Evolutionary conservation across 2,113 vertebrate species (phyloP).

Genomic region (Chitala chitala): DNA sequence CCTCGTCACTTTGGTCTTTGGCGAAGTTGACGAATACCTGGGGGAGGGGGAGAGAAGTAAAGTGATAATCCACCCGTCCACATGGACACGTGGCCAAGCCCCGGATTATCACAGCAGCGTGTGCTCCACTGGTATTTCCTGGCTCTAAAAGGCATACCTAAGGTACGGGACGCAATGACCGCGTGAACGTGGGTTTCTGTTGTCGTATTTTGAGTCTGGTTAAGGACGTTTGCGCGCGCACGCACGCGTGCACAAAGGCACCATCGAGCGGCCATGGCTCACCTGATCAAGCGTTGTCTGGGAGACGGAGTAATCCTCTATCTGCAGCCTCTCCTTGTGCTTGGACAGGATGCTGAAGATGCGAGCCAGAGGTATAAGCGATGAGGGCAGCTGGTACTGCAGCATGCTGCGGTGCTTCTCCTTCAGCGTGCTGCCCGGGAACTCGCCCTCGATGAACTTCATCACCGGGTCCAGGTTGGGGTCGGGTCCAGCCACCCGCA

Average conservation of each 20-base stretch:
- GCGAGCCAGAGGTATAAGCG: constrained; percentile 78
- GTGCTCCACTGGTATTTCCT: too few species aligned
- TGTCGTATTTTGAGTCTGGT: too few species aligned
- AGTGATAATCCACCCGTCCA: too few species aligned
- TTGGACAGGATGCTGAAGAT: constrained; percentile 91
- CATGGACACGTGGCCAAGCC: too few species aligned
- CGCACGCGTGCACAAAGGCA: too few species aligned
- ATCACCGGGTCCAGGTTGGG: constrained; percentile 83
- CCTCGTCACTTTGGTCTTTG: constrained; percentile 97
- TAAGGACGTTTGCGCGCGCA: too few species aligned
- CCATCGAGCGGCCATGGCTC: constrained; percentile 35
- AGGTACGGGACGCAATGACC: too few species aligned
- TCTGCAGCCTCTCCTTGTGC: constrained; percentile 80
- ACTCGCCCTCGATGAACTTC: constrained; percentile 86
- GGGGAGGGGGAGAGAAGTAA: constrained; percentile 25
- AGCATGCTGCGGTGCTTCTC: constrained; percentile 93
- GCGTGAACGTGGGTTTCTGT: too few species aligned
- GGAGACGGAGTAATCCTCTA: constrained; percentile 96
- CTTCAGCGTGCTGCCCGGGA: constrained; percentile 85
- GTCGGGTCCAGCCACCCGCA: constrained; percentile 79
- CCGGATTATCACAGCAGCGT: too few species aligned
- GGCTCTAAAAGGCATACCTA: too few species aligned
- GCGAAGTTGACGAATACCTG: constrained; percentile 99
- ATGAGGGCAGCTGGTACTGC: constrained; percentile 92
- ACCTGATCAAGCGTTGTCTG: constrained; percentile 99